Evolutionary conservation across 2,113 vertebrate species (phyloP).

Genomic region (Ailurus styani): DNA sequence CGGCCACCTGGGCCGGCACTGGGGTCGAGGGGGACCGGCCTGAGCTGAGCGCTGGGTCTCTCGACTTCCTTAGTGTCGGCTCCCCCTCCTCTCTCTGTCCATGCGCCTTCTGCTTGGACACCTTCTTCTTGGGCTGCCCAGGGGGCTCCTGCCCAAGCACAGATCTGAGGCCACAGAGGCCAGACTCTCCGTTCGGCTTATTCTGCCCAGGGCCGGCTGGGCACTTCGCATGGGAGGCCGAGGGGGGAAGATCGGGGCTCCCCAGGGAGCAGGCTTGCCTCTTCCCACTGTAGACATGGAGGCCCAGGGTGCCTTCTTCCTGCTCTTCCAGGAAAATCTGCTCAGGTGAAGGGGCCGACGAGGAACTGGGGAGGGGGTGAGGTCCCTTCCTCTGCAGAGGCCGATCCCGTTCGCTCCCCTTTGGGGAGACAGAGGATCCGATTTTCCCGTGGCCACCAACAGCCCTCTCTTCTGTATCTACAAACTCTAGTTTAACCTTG

Average conservation of each 20-base stretch:
- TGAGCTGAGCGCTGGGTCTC: fast-evolving
- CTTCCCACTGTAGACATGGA: background rate
- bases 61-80: background rate
- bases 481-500: constrained; percentile 33
- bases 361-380: background rate
- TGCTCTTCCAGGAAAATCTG: background rate
- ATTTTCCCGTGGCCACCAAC: background rate
- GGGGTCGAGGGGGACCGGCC: background rate
- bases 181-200: background rate
- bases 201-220: background rate
- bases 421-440: background rate
- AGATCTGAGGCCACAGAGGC: background rate
- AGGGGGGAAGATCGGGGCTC: background rate
- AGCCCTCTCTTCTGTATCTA: background rate
- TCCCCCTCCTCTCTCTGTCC: background rate
- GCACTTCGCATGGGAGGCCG: background rate
- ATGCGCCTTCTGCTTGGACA: background rate
- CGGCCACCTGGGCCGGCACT: background rate
- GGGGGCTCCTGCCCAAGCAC: background rate
- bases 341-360: fast-evolving
- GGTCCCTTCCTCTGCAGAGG: background rate
- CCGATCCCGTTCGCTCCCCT: background rate
- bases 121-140: background rate
- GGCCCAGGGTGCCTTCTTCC: background rate
- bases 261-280: background rate